phyloP scores from a whole-genome alignment of 2,797 vertebrate genomes.

The Schizopygopsis pylzovi region DNA sequence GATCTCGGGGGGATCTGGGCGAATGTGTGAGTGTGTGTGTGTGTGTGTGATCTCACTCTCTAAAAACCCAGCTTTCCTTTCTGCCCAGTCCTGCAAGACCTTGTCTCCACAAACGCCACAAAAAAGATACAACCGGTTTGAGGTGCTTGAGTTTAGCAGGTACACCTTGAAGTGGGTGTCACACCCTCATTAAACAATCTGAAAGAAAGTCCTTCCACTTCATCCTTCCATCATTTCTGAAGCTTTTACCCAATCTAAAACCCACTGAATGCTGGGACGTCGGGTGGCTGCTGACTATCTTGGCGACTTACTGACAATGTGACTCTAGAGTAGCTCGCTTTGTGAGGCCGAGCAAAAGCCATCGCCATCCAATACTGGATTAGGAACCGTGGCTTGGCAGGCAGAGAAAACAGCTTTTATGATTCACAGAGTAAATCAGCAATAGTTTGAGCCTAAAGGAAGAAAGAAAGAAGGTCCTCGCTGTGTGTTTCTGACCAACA shows the following conservation, averaged over 20 bases:
- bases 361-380: constrained; percentile 48
- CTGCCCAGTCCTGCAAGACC: constrained; percentile 48
- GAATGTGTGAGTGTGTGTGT: constrained; percentile 44
- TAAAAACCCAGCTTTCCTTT: constrained; percentile 29
- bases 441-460: constrained; percentile 9
- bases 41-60: constrained; percentile 32
- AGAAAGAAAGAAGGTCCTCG: background rate
- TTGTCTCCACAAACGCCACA: constrained; percentile 6
- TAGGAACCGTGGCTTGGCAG: constrained; percentile 51
- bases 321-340: constrained; percentile 24
- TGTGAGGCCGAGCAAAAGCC: constrained; percentile 40
- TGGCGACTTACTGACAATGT: constrained; percentile 9
- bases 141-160: constrained; percentile 25
- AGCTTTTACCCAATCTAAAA: constrained; percentile 29
- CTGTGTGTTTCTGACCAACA: background rate
- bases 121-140: background rate
- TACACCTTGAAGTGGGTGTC: background rate
- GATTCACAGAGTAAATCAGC: constrained; percentile 37
- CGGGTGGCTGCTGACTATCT: constrained; percentile 8
- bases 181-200: constrained; percentile 9
- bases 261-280: constrained; percentile 20
- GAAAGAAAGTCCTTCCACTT: background rate
- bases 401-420: constrained; percentile 50
- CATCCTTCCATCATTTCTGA: constrained; percentile 4
- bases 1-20: constrained; percentile 52